Evolutionary conservation across 2,113 vertebrate genomes (phyloP), one percentile per base, ranked within the genome.

Genomic region (Clarias magur): DNA sequence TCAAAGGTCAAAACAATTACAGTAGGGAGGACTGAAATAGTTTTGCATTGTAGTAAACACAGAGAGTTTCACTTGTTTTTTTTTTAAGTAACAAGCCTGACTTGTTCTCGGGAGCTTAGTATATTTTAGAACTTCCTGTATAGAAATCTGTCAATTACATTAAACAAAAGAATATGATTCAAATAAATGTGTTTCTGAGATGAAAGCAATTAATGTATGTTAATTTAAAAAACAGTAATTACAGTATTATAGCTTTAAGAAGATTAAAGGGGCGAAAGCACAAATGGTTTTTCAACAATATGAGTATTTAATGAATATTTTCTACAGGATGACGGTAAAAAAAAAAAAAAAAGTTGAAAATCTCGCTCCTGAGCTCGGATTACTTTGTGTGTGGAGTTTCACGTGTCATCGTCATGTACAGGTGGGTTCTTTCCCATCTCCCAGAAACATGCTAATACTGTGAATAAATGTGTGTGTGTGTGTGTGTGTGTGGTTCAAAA

Each of bases 121-220:
- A 83, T 17, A 15, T 34, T 82, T 59, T 48, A 53, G 21, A 57
- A 70, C 12, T 2, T 73, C 73, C 67, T 60, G 30, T 27, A 73
- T 16, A 62, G 2, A 73, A 73, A 53, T 53, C 67, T 84, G 27
- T 42, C 62, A 75, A 73, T 60, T 62, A 57, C 6, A 73, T 84
- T 15, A 76, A 21, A 23, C 9, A 27, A 42, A 78, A 80, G 30
- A 27, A 63, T 38, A 57, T 85, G 63, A 72, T 63, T 83, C n/a
- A 79, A 63, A 56, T 57, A 85, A 81, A 15, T 67, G n/a, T n/a
- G 73, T 60, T 80, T 85, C 76, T 53, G 60, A 12, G 80, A 73
- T 19, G 42, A n/a, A 59, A 65, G 70, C 72, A 79, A 85, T 88
- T 81, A 83, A 57, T 57, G 67, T 65, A 34, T 75, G 83, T 38